Percentiles rank a stretch among this genome's conserved stretches.
These are phyloP conservation scores for Tipula vernalis DNA, from an alignment of 2,888 invertebrate species.

Conservation along the genomic window DNA sequence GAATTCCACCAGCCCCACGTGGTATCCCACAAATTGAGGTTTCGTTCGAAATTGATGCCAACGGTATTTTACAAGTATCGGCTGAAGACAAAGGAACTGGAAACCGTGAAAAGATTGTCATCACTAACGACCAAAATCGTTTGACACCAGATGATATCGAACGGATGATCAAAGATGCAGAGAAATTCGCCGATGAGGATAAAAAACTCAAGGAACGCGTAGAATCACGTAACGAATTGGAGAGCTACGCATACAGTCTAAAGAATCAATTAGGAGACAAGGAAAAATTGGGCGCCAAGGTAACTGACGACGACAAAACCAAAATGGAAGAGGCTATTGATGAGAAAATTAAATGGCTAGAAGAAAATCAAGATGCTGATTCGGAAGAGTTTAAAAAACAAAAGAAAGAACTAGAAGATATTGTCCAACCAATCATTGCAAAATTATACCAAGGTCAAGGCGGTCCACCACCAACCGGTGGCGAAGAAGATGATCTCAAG, in stretches of 20 bases:
- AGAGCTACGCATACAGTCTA: slow-evolving; percentile 92
- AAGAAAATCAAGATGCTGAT: slow-evolving; percentile 87
- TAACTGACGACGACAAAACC: slow-evolving; percentile 77
- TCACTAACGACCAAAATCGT: slow-evolving; percentile 96
- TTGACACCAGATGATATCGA: slow-evolving; percentile 97
- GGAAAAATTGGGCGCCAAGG: slow-evolving; percentile 89
- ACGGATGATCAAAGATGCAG: slow-evolving; percentile 97
- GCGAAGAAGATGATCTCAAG: slow-evolving; percentile 63
- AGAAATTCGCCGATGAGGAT: slow-evolving; percentile 98
- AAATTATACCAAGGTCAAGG: slow-evolving; percentile 88
- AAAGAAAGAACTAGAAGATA: slow-evolving; percentile 88
- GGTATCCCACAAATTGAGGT: slow-evolving; percentile 93
- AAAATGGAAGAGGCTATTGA: slow-evolving; percentile 95
- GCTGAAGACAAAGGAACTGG: slow-evolving; percentile 99
- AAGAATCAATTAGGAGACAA: slow-evolving; percentile 96
- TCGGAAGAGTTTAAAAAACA: slow-evolving; percentile 86
- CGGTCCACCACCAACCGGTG: slow-evolving; percentile 60
- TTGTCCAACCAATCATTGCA: slow-evolving; percentile 94
- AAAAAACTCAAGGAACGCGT: slow-evolving; percentile 92
- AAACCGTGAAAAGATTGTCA: slow-evolving; percentile 96
- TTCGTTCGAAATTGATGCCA: slow-evolving; percentile 89
- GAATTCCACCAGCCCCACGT: slow-evolving; percentile 88
- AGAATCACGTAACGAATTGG: slow-evolving; percentile 92
- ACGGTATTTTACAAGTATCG: slow-evolving; percentile 88
- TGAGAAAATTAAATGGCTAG: slow-evolving; percentile 95